A percentile compares a stretch with the other conserved stretches of the same genome.
These are phyloP conservation scores for Gila robusta DNA, from an alignment of 2,797 vertebrate species.

Conservation along the genomic window DNA sequence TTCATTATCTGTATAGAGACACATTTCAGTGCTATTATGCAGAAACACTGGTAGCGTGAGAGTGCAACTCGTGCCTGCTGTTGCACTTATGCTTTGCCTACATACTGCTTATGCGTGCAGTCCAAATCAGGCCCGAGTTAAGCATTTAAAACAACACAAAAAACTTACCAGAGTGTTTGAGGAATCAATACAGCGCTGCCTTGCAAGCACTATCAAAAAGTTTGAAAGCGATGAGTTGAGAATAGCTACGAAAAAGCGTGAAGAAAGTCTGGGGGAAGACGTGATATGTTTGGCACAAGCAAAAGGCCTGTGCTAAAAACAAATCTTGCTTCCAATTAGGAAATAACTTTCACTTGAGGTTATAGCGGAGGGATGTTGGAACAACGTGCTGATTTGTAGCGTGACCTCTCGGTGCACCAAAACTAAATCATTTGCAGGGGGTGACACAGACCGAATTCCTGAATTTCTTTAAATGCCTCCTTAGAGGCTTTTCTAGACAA, in stretches of 20 bases:
- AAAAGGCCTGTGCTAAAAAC: constrained; percentile 76
- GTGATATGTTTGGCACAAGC: constrained; percentile 65
- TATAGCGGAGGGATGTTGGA: constrained; percentile 85
- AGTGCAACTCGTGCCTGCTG: neutral
- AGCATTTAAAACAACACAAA: neutral
- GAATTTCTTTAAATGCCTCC: constrained; percentile 81
- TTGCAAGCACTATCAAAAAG: constrained; percentile 3
- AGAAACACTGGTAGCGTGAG: neutral
- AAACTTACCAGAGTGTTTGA: neutral
- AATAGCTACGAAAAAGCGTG: neutral
- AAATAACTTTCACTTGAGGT: constrained; percentile 88
- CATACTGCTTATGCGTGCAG: neutral
- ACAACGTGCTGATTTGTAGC: constrained; percentile 86
- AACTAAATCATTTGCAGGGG: constrained; percentile 86
- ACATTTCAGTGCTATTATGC: neutral
- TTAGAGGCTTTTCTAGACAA: constrained; percentile 82
- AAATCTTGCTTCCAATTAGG: constrained; percentile 84
- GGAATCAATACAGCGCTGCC: neutral
- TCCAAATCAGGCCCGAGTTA: neutral
- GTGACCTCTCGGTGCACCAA: constrained; percentile 86
- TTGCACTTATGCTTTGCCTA: neutral
- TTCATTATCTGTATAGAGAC: neutral
- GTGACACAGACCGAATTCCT: constrained; percentile 83
- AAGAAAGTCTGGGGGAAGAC: neutral
- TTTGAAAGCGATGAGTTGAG: constrained; percentile 5